These are phyloP conservation scores for Blastobasis adustella DNA, from an alignment of 2,888 invertebrate species.

Conservation along the genomic window DNA sequence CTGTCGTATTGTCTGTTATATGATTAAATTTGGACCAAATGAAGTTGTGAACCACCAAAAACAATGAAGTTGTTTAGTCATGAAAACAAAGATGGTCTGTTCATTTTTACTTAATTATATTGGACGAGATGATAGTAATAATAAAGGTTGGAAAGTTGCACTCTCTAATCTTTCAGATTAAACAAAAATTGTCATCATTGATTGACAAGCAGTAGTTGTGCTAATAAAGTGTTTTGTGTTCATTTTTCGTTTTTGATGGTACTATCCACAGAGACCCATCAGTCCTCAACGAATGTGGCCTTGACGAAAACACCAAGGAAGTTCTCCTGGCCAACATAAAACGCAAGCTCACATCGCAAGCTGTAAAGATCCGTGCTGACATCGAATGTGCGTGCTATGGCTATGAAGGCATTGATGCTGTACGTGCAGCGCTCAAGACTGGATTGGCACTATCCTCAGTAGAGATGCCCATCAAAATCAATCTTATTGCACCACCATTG, in stretches of 20 bases:
- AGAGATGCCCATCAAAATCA: constrained; percentile 97
- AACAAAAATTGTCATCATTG: too few species aligned
- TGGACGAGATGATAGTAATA: too few species aligned
- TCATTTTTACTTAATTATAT: too few species aligned
- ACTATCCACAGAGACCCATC: constrained; percentile 86
- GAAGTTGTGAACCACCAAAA: too few species aligned
- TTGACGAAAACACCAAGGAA: constrained; percentile 93
- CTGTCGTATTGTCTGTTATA: too few species aligned
- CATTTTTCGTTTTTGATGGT: background rate
- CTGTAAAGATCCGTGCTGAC: constrained; percentile 62
- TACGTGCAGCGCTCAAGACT: constrained; percentile 91
- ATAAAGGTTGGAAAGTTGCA: too few species aligned
- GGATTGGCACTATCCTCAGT: constrained; percentile 94
- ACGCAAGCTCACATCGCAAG: constrained; percentile 95
- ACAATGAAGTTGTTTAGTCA: too few species aligned
- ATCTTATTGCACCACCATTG: constrained; percentile 97
- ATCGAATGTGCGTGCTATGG: constrained; percentile 72
- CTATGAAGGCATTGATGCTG: constrained; percentile 99
- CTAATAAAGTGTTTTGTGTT: too few species aligned
- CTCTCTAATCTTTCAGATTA: too few species aligned
- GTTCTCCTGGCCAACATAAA: constrained; percentile 95
- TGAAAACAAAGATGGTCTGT: too few species aligned
- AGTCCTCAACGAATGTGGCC: constrained; percentile 95
- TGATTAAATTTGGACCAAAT: too few species aligned
- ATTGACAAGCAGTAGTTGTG: too few species aligned